Percentiles rank a stretch among this genome's conserved stretches.
Evolutionary conservation across 1,140 invertebrate species (phyloP).

Genomic region (Tetraneura akinire): DNA sequence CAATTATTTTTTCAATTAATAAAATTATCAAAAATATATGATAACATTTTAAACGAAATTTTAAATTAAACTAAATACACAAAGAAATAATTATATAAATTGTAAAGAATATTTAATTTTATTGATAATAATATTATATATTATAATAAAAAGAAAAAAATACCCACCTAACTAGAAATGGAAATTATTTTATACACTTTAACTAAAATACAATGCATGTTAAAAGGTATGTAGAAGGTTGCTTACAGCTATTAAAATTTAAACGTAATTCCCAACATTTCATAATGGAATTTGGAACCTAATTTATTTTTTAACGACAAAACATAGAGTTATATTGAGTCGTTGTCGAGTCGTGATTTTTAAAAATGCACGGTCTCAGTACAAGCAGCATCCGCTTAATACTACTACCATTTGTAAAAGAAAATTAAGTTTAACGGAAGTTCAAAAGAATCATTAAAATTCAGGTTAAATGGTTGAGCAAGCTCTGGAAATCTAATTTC

Average conservation of each 20-base stretch:
- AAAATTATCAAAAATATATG: not conserved
- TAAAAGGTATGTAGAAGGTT: not conserved
- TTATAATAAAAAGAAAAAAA: not conserved
- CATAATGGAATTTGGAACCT: slow-evolving; percentile 38
- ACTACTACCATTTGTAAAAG: slow-evolving; percentile 26
- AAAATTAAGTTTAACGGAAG: slow-evolving; percentile 27
- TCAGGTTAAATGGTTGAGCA: not conserved
- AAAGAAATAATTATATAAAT: slow-evolving; percentile 2
- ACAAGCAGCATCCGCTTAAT: slow-evolving; percentile 13
- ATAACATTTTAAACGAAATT: not conserved
- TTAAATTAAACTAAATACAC: not conserved
- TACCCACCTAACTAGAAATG: not conserved
- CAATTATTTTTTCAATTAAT: not conserved
- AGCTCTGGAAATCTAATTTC: slow-evolving; percentile 26
- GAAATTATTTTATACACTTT: slow-evolving; percentile 24
- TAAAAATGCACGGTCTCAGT: slow-evolving; percentile 7
- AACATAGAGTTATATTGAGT: slow-evolving; percentile 27
- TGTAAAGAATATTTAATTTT: slow-evolving; percentile 20
- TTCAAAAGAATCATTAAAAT: slow-evolving; percentile 42
- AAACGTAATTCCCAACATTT: slow-evolving; percentile 21
- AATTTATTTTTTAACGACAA: slow-evolving; percentile 42
- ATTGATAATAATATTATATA: not conserved
- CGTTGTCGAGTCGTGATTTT: slow-evolving; percentile 25
- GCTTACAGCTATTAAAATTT: slow-evolving; percentile 31
- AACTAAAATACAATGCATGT: slow-evolving; percentile 10